These are phyloP conservation scores for Amphiprion ocellaris DNA, from an alignment of 2,113 vertebrate species.

Conservation along the genomic window DNA sequence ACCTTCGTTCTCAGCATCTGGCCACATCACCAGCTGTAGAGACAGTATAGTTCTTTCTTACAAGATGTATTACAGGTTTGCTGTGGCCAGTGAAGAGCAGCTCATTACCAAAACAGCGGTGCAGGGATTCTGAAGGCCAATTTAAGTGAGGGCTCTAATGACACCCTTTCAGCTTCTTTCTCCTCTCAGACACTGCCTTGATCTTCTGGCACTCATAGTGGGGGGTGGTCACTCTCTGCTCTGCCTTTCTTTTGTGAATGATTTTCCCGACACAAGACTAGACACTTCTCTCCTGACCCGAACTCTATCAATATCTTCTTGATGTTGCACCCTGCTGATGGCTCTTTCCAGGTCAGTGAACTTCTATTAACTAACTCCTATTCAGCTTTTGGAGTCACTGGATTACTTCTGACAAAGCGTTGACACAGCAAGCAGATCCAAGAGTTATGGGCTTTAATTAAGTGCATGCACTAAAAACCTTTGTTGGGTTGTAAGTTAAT, in stretches of 20 bases:
- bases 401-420: slow-evolving; percentile 18
- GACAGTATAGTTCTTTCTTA: neutral
- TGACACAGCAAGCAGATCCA: neutral
- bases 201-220: slow-evolving; percentile 40
- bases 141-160: slow-evolving; percentile 49
- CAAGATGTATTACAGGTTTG: slow-evolving; percentile 6
- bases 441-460: slow-evolving; percentile 6
- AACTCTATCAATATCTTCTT: slow-evolving; percentile 39
- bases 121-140: slow-evolving; percentile 60
- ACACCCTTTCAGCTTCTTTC: slow-evolving; percentile 8
- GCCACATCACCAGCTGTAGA: neutral
- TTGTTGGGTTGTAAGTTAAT: slow-evolving; percentile 7
- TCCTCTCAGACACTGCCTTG: slow-evolving; percentile 39
- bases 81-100: slow-evolving; percentile 2
- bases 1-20: neutral
- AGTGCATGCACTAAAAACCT: neutral
- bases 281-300: slow-evolving; percentile 16
- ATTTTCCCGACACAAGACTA: slow-evolving; percentile 15
- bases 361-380: slow-evolving; percentile 20
- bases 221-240: slow-evolving; percentile 26
- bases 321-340: slow-evolving; percentile 14
- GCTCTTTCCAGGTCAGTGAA: slow-evolving; percentile 46
- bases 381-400: slow-evolving; percentile 11
- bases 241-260: slow-evolving; percentile 33
- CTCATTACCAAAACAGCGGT: neutral